Percentiles rank a stretch among this genome's conserved stretches.
These are phyloP conservation scores for Botia kubotai DNA, from an alignment of 2,797 vertebrate genomes.

Conservation along the genomic window DNA sequence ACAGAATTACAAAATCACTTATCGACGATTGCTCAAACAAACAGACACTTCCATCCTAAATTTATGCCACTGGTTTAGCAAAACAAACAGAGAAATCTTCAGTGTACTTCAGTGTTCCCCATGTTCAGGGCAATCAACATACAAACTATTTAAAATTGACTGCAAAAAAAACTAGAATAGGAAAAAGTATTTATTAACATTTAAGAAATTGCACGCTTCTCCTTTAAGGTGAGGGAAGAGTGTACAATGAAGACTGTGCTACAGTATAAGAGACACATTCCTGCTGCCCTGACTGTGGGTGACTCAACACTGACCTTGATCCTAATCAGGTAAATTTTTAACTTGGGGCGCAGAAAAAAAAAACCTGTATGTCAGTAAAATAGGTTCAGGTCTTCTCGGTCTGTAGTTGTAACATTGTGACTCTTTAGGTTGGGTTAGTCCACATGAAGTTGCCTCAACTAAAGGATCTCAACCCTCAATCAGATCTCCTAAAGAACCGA, in stretches of 20 bases:
- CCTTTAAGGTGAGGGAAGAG: neutral
- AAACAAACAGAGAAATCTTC: too few species aligned
- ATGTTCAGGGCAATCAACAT: too few species aligned
- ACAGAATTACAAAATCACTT: neutral
- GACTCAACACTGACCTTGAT: neutral
- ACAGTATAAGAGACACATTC: conserved; percentile 7
- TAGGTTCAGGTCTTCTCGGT: neutral
- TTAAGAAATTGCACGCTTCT: neutral
- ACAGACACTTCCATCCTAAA: neutral
- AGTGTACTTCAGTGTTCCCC: too few species aligned
- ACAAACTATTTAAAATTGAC: too few species aligned
- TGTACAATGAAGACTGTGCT: neutral
- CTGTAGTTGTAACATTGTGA: neutral
- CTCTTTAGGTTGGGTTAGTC: neutral
- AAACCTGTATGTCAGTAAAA: neutral
- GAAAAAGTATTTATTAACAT: too few species aligned
- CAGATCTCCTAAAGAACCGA: neutral
- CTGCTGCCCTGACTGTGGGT: conserved; percentile 1
- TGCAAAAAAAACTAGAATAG: too few species aligned
- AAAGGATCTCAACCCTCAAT: neutral
- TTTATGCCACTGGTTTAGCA: too few species aligned
- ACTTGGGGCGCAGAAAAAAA: neutral
- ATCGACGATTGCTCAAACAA: neutral
- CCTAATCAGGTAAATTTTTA: conserved; percentile 14
- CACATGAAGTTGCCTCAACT: neutral